Evolutionary conservation across 2,888 invertebrate species (phyloP).

Genomic region (Apamea sordens): DNA sequence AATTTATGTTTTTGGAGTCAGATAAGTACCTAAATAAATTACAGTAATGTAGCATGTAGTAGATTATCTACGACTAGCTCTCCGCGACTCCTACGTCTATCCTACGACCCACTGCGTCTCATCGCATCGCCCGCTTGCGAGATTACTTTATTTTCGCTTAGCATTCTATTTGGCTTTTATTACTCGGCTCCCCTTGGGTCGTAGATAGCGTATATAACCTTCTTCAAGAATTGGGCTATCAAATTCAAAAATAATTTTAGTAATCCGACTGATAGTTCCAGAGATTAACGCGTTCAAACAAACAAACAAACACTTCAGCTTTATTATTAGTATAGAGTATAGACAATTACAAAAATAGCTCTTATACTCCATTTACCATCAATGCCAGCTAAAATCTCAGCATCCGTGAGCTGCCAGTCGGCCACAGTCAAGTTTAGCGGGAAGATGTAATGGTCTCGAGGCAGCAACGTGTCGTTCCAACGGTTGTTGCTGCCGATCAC

Average conservation of each 20-base stretch:
- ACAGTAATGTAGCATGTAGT: neutral
- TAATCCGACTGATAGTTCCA: neutral
- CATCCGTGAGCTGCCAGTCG: constrained; percentile 92
- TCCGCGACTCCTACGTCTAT: neutral
- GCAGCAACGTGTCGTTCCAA: constrained; percentile 92
- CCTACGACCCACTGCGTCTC: neutral
- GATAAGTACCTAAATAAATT: neutral
- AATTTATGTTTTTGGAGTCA: neutral
- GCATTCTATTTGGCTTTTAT: neutral
- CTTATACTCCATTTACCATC: constrained; percentile 89
- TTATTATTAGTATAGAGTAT: neutral
- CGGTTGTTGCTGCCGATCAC: constrained; percentile 89
- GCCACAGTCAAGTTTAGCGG: constrained; percentile 81
- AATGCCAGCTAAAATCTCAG: constrained; percentile 92
- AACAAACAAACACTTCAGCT: neutral
- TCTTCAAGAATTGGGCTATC: neutral
- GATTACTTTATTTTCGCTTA: neutral
- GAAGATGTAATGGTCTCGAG: constrained; percentile 89
- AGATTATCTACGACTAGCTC: neutral
- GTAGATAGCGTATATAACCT: too few species aligned
- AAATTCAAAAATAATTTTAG: neutral
- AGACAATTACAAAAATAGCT: neutral
- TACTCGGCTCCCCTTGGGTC: neutral
- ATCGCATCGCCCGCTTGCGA: neutral
- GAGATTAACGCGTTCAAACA: neutral